These are phyloP conservation scores for Malaclemys terrapin DNA, from an alignment of 2,113 vertebrate species.

Conservation along the genomic window DNA sequence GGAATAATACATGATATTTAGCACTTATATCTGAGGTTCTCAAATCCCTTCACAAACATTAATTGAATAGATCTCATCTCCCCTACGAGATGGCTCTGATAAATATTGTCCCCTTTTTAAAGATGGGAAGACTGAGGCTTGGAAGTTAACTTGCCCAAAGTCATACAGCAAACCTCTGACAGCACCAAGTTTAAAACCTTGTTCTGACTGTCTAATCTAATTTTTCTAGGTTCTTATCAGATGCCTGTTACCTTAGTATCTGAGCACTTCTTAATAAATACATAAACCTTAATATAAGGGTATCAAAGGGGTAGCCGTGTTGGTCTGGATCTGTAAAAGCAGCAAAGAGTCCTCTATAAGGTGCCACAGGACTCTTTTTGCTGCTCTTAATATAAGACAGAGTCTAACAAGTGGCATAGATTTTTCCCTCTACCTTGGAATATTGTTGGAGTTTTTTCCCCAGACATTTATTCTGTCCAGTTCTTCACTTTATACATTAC, in stretches of 20 bases:
- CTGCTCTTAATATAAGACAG: neutral
- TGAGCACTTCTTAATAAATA: neutral
- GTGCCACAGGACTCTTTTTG: no score
- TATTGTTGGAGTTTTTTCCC: neutral
- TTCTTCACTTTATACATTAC: neutral
- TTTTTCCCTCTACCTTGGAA: neutral
- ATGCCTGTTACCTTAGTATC: neutral
- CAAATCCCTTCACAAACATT: neutral
- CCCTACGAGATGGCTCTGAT: neutral
- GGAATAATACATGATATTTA: neutral
- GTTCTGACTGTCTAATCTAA: neutral
- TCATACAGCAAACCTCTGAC: neutral
- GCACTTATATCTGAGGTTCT: neutral
- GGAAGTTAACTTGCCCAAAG: neutral
- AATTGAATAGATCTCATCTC: neutral
- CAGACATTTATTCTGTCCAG: neutral
- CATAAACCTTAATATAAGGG: neutral
- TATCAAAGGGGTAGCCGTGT: no score
- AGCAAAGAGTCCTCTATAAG: no score
- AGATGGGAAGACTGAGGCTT: neutral
- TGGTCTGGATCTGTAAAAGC: no score
- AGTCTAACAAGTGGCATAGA: neutral
- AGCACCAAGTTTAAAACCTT: neutral
- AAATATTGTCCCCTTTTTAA: neutral
- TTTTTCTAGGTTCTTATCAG: neutral